phyloP scores from a whole-genome alignment of 2,113 vertebrate genomes.

The Odocoileus hemionus region DNA sequence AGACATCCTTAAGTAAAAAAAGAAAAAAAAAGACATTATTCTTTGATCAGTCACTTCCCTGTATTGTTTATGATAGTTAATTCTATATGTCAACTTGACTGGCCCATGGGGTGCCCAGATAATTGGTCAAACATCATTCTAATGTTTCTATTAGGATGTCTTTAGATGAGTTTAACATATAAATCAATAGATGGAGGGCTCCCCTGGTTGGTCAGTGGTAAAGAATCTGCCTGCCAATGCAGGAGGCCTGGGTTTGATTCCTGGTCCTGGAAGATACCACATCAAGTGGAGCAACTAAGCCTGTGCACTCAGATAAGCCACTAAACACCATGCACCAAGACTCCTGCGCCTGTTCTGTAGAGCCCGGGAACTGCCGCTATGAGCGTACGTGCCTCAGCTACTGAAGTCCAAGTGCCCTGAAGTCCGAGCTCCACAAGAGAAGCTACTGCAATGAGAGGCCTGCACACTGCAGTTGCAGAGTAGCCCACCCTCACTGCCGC shows the following conservation, averaged over 20 bases:
- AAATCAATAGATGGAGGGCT: neutral
- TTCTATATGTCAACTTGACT: neutral
- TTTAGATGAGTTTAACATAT: neutral
- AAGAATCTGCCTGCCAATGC: neutral
- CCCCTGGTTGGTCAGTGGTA: neutral
- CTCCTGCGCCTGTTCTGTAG: neutral
- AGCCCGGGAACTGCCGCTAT: neutral
- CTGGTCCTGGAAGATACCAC: neutral
- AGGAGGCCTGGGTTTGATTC: neutral
- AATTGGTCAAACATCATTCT: neutral
- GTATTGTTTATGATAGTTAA: neutral
- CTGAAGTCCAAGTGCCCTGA: neutral
- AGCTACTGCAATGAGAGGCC: neutral
- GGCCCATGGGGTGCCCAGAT: rapidly evolving
- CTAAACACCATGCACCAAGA: neutral
- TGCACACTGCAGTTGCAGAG: neutral
- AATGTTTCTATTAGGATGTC: neutral
- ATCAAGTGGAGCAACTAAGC: neutral
- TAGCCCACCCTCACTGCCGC: neutral
- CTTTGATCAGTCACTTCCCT: neutral
- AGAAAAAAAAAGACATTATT: neutral
- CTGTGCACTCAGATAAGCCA: neutral
- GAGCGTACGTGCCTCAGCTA: neutral
- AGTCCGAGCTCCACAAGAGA: neutral
- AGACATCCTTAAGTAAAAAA: neutral